Evolutionary conservation across 2,113 vertebrate genomes (phyloP), one percentile per base, ranked within the genome.

Genomic region (Malurus cyaneus): DNA sequence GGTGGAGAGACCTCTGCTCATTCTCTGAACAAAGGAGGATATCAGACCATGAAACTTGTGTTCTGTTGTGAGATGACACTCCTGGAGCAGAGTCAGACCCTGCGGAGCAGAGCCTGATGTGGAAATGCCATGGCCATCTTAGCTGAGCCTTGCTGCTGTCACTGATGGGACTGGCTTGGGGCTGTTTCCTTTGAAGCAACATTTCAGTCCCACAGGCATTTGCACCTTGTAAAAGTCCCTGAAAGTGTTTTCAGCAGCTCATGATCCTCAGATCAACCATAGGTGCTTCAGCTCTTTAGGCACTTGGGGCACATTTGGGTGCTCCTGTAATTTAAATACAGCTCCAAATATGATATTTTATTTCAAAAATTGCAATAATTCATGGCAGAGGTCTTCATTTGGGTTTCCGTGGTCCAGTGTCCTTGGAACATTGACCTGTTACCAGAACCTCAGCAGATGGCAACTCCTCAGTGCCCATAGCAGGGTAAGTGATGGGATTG

Each of bases 231-330:
- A 71, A 74, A 86, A 71, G 36, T 69, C 34, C 41, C 41, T 91
- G 73, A 62, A 96, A 96, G 69, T 66, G 66, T 97, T 97, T 96
- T 84, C 93, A 96, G 91, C 85, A 95, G 79, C 92, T 95, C 93
- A 67, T 96, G 96, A 97, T 97, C 93, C 93, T 89, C 93, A 67
- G 89, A 96, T 97, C 86, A 96, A 96, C 66, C 73, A 93, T 96
- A 92, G 94, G 88, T 94, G 88, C 70, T 93, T 96, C 94, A 93
- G 70, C 84, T 96, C 90, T 97, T 97, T 41, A 93, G 89, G 82
- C 89, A 96, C 90, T 93, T 41, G 28, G 86, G 91, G 88, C 74
- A 94, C 80, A 32, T 91, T 61, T 50, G 91, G 50, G 32, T 77
- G 94, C 61, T 97, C 86, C 62, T 93, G 72, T 80, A 90, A 93